A percentile compares a stretch with the other conserved stretches of the same genome.
These are phyloP conservation scores for Melanerpes formicivorus DNA, from an alignment of 2,113 vertebrate species.

Conservation along the genomic window DNA sequence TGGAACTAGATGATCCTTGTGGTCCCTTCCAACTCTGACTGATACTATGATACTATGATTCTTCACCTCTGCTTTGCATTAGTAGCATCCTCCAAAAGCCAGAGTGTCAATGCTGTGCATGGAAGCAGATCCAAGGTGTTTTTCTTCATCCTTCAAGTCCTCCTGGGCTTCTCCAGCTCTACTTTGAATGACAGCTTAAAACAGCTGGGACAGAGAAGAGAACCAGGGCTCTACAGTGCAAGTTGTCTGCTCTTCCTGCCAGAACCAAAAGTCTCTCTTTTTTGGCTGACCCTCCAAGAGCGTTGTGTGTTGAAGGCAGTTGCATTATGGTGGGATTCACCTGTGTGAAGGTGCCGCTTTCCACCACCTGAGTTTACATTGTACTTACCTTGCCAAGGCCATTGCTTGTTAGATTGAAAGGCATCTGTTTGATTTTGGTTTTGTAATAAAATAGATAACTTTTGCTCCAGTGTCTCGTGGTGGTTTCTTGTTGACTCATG, in stretches of 20 bases:
- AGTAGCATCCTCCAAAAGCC: neutral
- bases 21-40: no score
- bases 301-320: neutral
- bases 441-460: slow-evolving; percentile 70
- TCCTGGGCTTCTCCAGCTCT: neutral
- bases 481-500: neutral
- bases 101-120: neutral
- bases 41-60: no score
- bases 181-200: neutral
- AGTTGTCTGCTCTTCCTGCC: neutral
- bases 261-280: neutral
- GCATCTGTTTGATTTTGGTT: slow-evolving; percentile 39
- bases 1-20: no score
- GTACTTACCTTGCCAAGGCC: neutral
- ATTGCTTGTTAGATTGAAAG: slow-evolving; percentile 31
- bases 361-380: neutral
- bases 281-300: neutral
- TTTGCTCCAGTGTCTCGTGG: neutral
- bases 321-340: neutral
- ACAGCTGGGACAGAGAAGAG: slow-evolving; percentile 32
- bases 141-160: neutral
- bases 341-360: neutral
- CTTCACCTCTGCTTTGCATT: neutral
- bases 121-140: neutral
- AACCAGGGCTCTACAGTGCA: neutral